phyloP scores from a whole-genome alignment of 2,113 vertebrate genomes.

The Hypomesus transpacificus region DNA sequence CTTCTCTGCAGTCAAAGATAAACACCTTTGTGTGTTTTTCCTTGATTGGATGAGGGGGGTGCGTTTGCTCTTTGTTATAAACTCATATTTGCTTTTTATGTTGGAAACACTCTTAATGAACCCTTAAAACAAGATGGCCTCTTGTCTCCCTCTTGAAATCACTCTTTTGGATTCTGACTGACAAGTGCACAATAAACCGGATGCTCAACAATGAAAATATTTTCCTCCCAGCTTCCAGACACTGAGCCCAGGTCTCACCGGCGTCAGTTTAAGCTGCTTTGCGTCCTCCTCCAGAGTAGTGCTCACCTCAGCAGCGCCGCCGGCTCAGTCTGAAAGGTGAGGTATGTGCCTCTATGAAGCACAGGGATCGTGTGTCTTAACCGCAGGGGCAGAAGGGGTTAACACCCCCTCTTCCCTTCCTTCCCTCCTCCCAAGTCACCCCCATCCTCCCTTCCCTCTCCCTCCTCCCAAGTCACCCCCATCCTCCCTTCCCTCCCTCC shows the following conservation, averaged over 20 bases:
- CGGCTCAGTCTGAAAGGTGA: slow-evolving; percentile 48
- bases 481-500: no score
- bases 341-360: slow-evolving; percentile 53
- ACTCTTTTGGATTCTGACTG: slow-evolving; percentile 6
- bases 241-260: slow-evolving; percentile 42
- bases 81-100: no score
- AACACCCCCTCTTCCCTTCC: slow-evolving; percentile 27
- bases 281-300: slow-evolving; percentile 14
- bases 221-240: not conserved
- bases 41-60: no score
- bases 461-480: no score
- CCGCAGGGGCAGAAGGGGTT: slow-evolving; percentile 58
- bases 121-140: no score
- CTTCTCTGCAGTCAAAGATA: not conserved
- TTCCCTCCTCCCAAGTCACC: no score
- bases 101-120: no score
- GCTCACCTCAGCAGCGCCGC: slow-evolving; percentile 8
- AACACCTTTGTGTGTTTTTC: no score
- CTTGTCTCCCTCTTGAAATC: not conserved
- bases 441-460: no score
- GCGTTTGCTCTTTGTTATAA: no score
- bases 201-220: not conserved
- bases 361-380: slow-evolving; percentile 56
- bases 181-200: slow-evolving; percentile 18
- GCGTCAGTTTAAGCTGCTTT: slow-evolving; percentile 12